Percentiles rank a stretch among this genome's conserved stretches.
phyloP scores from a whole-genome alignment of 2,888 invertebrate species.

The Perithous albicinctus region DNA sequence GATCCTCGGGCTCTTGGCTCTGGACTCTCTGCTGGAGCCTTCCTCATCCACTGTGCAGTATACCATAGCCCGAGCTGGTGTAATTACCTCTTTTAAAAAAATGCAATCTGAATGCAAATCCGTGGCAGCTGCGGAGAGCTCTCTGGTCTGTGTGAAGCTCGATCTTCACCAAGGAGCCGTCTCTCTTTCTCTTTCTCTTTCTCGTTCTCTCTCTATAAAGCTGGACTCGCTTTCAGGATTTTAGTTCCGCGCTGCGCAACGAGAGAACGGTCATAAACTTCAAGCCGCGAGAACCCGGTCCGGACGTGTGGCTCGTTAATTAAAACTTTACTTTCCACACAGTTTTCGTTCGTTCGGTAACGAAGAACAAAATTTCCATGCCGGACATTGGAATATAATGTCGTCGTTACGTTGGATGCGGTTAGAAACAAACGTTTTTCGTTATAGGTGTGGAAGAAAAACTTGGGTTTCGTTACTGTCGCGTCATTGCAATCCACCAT shows the following conservation, averaged over 20 bases:
- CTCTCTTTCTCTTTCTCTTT: constrained; percentile 39
- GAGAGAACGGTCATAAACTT: constrained; percentile 72
- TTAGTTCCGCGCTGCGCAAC: constrained; percentile 31
- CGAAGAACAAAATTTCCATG: constrained; percentile 75
- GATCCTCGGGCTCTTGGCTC: constrained; percentile 29
- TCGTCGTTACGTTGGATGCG: background rate
- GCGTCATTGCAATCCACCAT: background rate
- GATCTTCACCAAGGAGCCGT: constrained; percentile 72
- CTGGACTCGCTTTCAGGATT: constrained; percentile 62
- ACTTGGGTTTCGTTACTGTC: background rate
- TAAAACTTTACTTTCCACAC: constrained; percentile 79
- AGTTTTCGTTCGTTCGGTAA: constrained; percentile 59
- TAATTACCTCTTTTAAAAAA: constrained; percentile 79
- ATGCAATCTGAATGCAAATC: constrained; percentile 84
- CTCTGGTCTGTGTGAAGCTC: constrained; percentile 42
- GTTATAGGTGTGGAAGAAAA: background rate
- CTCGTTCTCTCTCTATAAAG: constrained; percentile 20
- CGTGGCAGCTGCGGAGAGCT: constrained; percentile 79
- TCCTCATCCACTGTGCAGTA: background rate
- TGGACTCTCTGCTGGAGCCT: constrained; percentile 17
- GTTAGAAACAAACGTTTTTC: constrained; percentile 8
- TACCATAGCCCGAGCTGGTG: constrained; percentile 61
- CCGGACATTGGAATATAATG: constrained; percentile 24
- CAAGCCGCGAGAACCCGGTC: constrained; percentile 66
- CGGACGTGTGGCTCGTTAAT: constrained; percentile 81